Evolutionary conservation across 2,797 vertebrate species (phyloP), one percentile per base, ranked within the genome.

Genomic region (Emydoidea blandingii): DNA sequence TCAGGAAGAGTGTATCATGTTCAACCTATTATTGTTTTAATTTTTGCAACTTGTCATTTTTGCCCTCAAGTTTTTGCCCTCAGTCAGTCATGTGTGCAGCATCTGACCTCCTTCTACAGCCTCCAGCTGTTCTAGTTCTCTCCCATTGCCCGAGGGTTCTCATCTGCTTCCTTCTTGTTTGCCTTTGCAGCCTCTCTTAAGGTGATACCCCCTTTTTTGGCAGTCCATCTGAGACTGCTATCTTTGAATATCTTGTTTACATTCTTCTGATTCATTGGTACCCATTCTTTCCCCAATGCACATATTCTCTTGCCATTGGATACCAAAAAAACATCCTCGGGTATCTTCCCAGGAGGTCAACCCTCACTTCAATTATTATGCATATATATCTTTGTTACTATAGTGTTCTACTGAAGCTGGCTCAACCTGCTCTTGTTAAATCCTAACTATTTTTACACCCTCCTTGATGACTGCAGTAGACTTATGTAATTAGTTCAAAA

Each of bases 301-400:
- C 44, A 76, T 86, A 16, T n/a, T 47, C 53, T 78, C 29, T 25
- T 31, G 25, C 23, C 29, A 18, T 21, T 57, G 41, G 0, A 0
- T 34, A 52, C 8, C 1, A 3, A 68, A 21, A 62, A 82, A 78
- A 52, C 15, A 12, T 34, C 3, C 0, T 87, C 0, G 0, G 1
- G 6, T 89, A 82, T 94, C 85, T 90, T 91, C 34, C 19, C 31
- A 0, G 0, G 18, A 41, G 2, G 6, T 5, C 6, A 85, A 16
- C 68, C 31, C 68, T 86, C 52, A 44, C 1, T 0, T 0, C 83
- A 41, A 3, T 81, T 89, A 41, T 53, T 49, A 56, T 86, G 68
- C 25, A 44, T 57, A 6, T 2, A 0, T 0, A 1, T 78, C 8
- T 83, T 93, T 52, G 47, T 57, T 84, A 76, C 80, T 91, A 50